Evolutionary conservation across 2,113 vertebrate species (phyloP).

Genomic region (Mola mola): DNA sequence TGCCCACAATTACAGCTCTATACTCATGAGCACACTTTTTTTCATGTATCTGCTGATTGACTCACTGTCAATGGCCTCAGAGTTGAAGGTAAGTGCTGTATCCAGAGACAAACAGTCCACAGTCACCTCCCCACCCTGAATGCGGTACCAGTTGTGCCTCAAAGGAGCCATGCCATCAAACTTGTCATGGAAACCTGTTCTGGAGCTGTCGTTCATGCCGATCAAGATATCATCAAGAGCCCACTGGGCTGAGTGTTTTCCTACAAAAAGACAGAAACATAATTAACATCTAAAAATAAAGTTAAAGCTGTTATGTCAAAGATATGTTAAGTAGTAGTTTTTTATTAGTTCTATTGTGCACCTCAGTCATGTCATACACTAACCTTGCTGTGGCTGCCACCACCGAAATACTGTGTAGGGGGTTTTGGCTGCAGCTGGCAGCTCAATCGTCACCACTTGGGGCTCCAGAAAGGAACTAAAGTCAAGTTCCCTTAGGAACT

Average conservation of each 20-base stretch:
- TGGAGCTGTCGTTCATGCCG: slow-evolving; percentile 98
- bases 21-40: not conserved
- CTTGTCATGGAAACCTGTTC: slow-evolving; percentile 94
- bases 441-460: slow-evolving; percentile 93
- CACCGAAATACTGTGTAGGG: slow-evolving; percentile 92
- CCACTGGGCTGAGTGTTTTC: slow-evolving; percentile 96
- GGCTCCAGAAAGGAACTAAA: slow-evolving; percentile 94
- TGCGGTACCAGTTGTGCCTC: slow-evolving; percentile 95
- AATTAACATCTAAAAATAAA: not conserved
- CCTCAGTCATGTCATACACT: not conserved
- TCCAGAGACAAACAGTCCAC: slow-evolving; percentile 95
- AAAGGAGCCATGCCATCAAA: slow-evolving; percentile 92
- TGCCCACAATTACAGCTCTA: not conserved
- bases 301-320: not conserved
- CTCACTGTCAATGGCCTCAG: slow-evolving; percentile 87
- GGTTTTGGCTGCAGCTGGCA: slow-evolving; percentile 91
- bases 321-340: too few species aligned
- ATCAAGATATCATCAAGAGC: slow-evolving; percentile 94
- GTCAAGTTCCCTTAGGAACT: slow-evolving; percentile 92
- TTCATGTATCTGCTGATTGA: slow-evolving; percentile 18
- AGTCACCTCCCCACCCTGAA: slow-evolving; percentile 94
- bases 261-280: slow-evolving; percentile 65
- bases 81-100: slow-evolving; percentile 91
- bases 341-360: too few species aligned
- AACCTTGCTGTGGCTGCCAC: slow-evolving; percentile 98